Conservation (phyloP, 2,888 invertebrate species). For the Nymphalis c-album region DNA sequence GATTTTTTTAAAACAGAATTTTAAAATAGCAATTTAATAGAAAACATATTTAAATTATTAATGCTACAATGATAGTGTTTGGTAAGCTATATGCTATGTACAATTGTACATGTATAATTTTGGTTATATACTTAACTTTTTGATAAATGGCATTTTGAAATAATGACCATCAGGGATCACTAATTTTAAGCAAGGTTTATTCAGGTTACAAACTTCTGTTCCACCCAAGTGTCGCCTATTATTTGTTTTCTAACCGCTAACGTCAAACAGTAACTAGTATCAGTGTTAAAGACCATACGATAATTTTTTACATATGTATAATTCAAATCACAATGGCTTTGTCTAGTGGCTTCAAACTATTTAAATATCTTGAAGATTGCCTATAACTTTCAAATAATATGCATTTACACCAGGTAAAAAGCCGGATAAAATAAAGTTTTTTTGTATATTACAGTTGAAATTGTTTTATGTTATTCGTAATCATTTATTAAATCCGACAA, state of each 20-base stretch:
- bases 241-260: conserved; percentile 61
- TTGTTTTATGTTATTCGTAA: no score
- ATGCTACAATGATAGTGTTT: background rate
- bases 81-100: background rate
- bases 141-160: conserved; percentile 27
- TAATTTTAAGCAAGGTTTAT: conserved; percentile 65
- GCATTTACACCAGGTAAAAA: no score
- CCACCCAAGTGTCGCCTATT: conserved; percentile 69
- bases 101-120: background rate
- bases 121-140: background rate
- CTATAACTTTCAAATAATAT: no score
- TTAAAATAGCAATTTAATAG: background rate
- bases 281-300: conserved; percentile 23
- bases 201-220: conserved; percentile 71
- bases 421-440: no score
- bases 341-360: no score
- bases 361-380: no score
- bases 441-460: no score
- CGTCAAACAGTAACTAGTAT: conserved; percentile 53
- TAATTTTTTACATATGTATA: no score
- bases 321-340: no score
- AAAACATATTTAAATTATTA: background rate
- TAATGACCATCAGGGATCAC: conserved; percentile 49
- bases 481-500: no score
- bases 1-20: background rate